Base-by-base conservation (phyloP, 2,797 vertebrate species). In the Spea hammondii region DNA sequence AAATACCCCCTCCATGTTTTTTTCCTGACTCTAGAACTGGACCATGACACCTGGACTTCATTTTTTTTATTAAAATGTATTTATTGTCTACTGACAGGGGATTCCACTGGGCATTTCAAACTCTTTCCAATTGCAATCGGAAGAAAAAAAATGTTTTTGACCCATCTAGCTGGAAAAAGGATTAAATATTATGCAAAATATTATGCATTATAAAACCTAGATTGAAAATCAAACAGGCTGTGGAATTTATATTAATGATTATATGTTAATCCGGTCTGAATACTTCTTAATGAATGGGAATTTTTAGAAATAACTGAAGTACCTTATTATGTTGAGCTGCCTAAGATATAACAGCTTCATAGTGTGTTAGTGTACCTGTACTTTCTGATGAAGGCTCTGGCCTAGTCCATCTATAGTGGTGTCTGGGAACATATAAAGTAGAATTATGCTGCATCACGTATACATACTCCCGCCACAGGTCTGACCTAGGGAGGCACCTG, bases 201-300 rank as follows among this genome's bases (percentile, higher is more conserved):
- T 65, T 78, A 72, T 72, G 71, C 48, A 78, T 78, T 78, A 78
- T 70, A 49, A 79, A 73, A 74, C 53, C 44, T 59, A 67, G 46
- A 74, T 79, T 79, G 10, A 46, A 65, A 65, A 65, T 5, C 6
- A 10, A 64, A 32, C 78, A 17, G 71, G 54, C 71, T 47, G 48
- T 69, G 77, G 77, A 79, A 79, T 79, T 72, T 73, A 53, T 72
- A 66, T 79, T 79, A 79, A 72, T 73, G 64, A 78, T 62, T 77
- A 62, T 45, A 72, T 79, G 72, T 79, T 79, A 79, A 79, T 79
- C 78, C 78, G 74, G 14, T 66, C 70, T 72, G 77, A 79, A 79
- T 73, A 55, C 45, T 49, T 78, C 60, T 78, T 78, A 72, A 72
- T 78, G 59, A 66, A 54, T 65, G 60, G 50, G 65, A 72, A 78